A percentile compares a stretch with the other conserved stretches of the same genome.
These are phyloP conservation scores for Ormyrus thymus DNA, from an alignment of 2,888 invertebrate species.

Conservation along the genomic window DNA sequence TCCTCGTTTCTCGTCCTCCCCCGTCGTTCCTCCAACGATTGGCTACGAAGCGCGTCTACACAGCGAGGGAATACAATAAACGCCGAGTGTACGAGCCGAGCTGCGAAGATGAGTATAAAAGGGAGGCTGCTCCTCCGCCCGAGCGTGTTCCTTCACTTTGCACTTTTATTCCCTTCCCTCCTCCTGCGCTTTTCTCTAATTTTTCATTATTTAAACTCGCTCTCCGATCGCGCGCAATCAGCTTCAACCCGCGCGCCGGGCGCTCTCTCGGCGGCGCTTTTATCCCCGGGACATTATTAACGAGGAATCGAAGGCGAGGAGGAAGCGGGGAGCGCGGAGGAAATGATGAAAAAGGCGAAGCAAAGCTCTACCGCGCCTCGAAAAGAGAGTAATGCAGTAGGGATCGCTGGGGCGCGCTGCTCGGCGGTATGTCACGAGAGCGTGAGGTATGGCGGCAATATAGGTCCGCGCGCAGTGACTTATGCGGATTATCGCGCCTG, in stretches of 20 bases:
- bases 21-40: slow-evolving; percentile 25
- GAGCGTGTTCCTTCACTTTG: slow-evolving; percentile 30
- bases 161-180: slow-evolving; percentile 12
- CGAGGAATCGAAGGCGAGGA: too few relatives aligned
- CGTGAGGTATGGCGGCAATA: slow-evolving; percentile 72
- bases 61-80: slow-evolving; percentile 39
- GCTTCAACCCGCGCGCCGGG: too few relatives aligned
- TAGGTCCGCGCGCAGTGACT: slow-evolving; percentile 61
- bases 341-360: too few relatives aligned
- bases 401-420: slow-evolving; percentile 60
- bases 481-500: slow-evolving; percentile 69
- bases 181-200: too few relatives aligned
- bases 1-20: slow-evolving; percentile 32
- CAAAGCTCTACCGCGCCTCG: background rate
- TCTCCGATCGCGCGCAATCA: too few relatives aligned
- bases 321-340: too few relatives aligned
- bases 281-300: too few relatives aligned
- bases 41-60: slow-evolving; percentile 18
- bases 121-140: background rate
- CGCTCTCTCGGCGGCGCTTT: too few relatives aligned
- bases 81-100: slow-evolving; percentile 36
- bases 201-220: too few relatives aligned
- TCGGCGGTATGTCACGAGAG: slow-evolving; percentile 68
- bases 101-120: slow-evolving; percentile 23
- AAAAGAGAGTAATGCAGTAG: slow-evolving; percentile 58